A percentile compares a stretch with the other conserved stretches of the same genome.
These are phyloP conservation scores for Automeris io DNA, from an alignment of 2,888 invertebrate genomes.

Conservation along the genomic window DNA sequence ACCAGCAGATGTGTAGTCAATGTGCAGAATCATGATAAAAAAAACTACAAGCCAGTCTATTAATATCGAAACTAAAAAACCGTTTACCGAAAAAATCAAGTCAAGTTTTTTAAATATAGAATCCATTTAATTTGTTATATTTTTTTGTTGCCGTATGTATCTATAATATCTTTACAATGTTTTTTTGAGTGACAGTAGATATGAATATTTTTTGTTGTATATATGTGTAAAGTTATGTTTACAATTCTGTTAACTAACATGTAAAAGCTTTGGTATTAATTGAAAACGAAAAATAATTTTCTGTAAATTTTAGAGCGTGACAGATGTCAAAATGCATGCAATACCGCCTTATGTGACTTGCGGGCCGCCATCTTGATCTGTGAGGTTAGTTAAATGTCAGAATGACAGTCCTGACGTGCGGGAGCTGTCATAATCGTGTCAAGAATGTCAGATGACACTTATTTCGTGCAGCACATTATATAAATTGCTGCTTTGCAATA, in stretches of 20 bases:
- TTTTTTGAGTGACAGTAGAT: background rate
- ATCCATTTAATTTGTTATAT: too few species aligned
- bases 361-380: conserved; percentile 58
- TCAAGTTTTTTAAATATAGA: too few species aligned
- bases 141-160: conserved; percentile 6
- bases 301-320: conserved; percentile 72
- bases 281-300: conserved; percentile 17
- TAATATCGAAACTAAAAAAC: too few species aligned
- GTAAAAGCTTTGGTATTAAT: background rate
- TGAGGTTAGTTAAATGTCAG: conserved; percentile 64
- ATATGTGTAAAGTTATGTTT: background rate
- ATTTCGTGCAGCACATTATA: conserved; percentile 1
- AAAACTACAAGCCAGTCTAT: too few species aligned
- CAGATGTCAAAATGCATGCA: conserved; percentile 67
- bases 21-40: too few species aligned
- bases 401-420: conserved; percentile 34
- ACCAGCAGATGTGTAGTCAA: too few species aligned
- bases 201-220: background rate
- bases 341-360: conserved; percentile 56
- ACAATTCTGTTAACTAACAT: background rate
- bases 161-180: background rate
- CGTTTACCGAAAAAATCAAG: too few species aligned
- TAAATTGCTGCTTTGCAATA: background rate
- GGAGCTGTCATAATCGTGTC: conserved; percentile 20
- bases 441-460: conserved; percentile 6